Base-by-base conservation (phyloP, 2,888 invertebrate genomes). In the Acanthacorydalis orientalis region DNA sequence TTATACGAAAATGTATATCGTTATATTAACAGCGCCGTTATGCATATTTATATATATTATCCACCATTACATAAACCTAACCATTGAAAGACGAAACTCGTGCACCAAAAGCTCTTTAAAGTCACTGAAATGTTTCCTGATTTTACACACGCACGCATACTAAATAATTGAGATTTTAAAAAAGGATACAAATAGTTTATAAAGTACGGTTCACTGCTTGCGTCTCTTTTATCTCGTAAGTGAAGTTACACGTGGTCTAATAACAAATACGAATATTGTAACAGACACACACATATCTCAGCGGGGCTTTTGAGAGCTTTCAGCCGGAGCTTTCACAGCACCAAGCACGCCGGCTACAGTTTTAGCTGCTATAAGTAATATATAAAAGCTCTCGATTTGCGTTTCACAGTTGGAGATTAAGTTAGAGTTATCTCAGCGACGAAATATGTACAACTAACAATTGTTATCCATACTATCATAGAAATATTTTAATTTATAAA, bases 21-120 rank as follows among this genome's bases (percentile, higher is more conserved):
- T 31, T 41, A 23, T 41, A 41, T 23, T 23, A 41, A 31, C 41
- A 23, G 16, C 31, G 16, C 41, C 16, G 41, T 61, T 63, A 65
- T 66, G 62, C 65, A 66, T 66, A 65, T 66, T 66, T 66, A 66
- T 66, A 66, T 65, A 66, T 64, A 65, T 65, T 66, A 66, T 64
- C 66, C 64, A 64, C 64, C 64, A 64, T 65, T 64, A 63, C 62
- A 59, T 57, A 61, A 61, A 59, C 57, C 58, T 61, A 62, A 60
- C 61, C 23, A 23, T 23, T 23, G 23, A 23, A 23, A 23, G 23
- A 23, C 23, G 23, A 23, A 23, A 57, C 23, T 23, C 23, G 23
- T 23, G 23, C 23, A 23, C 23, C 23, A 23, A 23, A 23, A 23
- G 23, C 23, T 23, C 23, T 23, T 23, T 23, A 23, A 23, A 23